Evolutionary conservation across 1,140 invertebrate species (phyloP).

Genomic region (Brachionus rubens): DNA sequence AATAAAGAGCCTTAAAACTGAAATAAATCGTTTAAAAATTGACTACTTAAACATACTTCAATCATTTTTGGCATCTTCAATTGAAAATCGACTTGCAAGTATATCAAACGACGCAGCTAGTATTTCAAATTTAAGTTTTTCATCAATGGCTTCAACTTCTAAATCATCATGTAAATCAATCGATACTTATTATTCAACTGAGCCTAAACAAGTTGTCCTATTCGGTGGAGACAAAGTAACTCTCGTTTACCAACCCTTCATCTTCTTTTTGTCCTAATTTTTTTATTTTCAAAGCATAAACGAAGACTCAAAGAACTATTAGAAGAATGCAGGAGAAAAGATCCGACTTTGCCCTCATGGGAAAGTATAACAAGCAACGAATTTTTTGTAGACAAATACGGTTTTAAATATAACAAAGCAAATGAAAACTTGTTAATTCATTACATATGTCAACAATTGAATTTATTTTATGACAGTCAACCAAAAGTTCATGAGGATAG

Average conservation of each 20-base stretch:
- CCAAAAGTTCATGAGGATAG: conserved; percentile 55
- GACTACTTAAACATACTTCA: conserved; percentile 64
- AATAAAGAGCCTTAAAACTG: conserved; percentile 53
- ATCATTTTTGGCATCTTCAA: conserved; percentile 61
- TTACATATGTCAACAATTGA: conserved; percentile 64
- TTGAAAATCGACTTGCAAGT: conserved; percentile 59
- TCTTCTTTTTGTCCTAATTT: not conserved
- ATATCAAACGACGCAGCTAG: not conserved
- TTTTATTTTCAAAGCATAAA: conserved; percentile 57
- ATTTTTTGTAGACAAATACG: conserved; percentile 63
- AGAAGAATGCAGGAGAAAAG: conserved; percentile 61
- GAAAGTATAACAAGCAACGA: conserved; percentile 59
- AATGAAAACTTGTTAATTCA: conserved; percentile 61
- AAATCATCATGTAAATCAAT: not conserved
- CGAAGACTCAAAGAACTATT: conserved; percentile 60
- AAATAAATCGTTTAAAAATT: conserved; percentile 62
- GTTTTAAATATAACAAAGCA: conserved; percentile 61
- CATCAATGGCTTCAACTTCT: not conserved
- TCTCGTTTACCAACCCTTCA: too few species aligned
- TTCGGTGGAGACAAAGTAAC: conserved; percentile 63
- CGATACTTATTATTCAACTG: not conserved
- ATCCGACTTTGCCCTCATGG: conserved; percentile 63
- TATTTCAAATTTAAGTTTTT: conserved; percentile 44
- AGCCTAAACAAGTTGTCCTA: conserved; percentile 59
- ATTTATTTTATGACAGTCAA: conserved; percentile 58